Evolutionary conservation across 64 coral and sea anemone genomes (phyloP), one percentile per base, ranked within the genome.

Genomic region (Cladopsammia gracilis): DNA sequence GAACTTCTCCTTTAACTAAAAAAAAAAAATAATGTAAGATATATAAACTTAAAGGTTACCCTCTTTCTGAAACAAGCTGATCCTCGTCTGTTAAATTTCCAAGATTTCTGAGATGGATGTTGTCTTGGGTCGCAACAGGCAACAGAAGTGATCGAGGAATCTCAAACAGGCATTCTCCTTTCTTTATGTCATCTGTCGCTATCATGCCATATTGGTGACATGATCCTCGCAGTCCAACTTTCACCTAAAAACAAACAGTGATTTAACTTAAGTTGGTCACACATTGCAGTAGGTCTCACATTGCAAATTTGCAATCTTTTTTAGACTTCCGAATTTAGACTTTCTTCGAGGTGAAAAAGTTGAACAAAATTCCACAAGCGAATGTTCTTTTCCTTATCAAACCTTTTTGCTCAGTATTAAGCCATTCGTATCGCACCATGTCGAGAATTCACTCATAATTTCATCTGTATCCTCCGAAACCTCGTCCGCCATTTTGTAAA

Each of bases 201-300:
- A 96, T 70, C 98, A 99, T 96, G 61, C 98, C 98, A 86, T 94
- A 99, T 22, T 94, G 91, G 85, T 99, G 98, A 56, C 98, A 99
- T 60, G 98, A 99, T 45, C 98, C 98, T 83, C 0, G 26, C 4
- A 68, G 78, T 16, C 94, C 85, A 58, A n/a, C 83, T 24, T 75
- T 78, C 16, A 99, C 91, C 98, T 99, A 34, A 64, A 73, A 34
- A n/a, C 52, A 85, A 74, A 61, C 10, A 83, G 43, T 48, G 18
- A 83, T 81, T 81, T n/a, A 9, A 42, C 24, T 24, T 7, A 19
- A 25, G 13, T 5, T 0, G 4, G 19, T 7, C 53, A n/a, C n/a
- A n/a, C n/a, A n/a, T n/a, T n/a, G n/a, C n/a, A n/a, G n/a, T n/a
- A n/a, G n/a, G n/a, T n/a, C n/a, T 5, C 53, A 56, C 7, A 56